These are phyloP conservation scores for Phanerotoma sp. DNA, from an alignment of 2,888 invertebrate genomes.

Conservation along the genomic window DNA sequence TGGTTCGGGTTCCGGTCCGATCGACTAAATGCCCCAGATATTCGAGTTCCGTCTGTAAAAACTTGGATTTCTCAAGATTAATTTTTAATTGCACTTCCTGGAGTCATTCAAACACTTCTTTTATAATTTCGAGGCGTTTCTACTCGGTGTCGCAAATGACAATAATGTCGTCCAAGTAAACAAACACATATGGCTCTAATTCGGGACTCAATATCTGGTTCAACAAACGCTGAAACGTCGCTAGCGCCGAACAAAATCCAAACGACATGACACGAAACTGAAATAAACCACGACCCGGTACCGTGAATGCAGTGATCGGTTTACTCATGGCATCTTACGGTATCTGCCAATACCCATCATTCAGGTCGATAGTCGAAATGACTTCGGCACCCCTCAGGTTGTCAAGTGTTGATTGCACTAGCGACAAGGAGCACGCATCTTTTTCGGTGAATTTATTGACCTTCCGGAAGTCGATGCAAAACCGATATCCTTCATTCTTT, in stretches of 20 bases:
- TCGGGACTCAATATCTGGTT: slow-evolving; percentile 4
- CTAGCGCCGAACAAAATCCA: slow-evolving; percentile 32
- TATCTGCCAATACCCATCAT: slow-evolving; percentile 38
- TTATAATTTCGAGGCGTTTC: slow-evolving; percentile 10
- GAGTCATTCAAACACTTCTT: slow-evolving; percentile 33
- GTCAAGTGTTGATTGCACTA: slow-evolving; percentile 39
- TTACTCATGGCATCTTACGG: slow-evolving; percentile 31
- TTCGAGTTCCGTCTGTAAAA: slow-evolving; percentile 30
- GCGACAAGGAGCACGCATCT: slow-evolving; percentile 44
- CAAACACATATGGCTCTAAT: background rate
- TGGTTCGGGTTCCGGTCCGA: slow-evolving; percentile 16
- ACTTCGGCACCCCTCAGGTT: slow-evolving; percentile 11
- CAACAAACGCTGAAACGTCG: slow-evolving; percentile 15
- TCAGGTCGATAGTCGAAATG: too few species aligned
- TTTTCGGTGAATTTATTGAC: slow-evolving; percentile 41
- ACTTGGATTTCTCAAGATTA: slow-evolving; percentile 38
- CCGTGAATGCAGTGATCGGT: slow-evolving; percentile 42
- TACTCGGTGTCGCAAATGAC: background rate
- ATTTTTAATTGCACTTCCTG: slow-evolving; percentile 31
- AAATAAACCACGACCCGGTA: slow-evolving; percentile 39
- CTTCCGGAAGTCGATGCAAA: too few species aligned
- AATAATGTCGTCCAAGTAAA: slow-evolving; percentile 5
- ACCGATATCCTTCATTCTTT: slow-evolving; percentile 37
- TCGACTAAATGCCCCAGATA: slow-evolving; percentile 28
- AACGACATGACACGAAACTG: slow-evolving; percentile 44